Evolutionary conservation across 92 coral and sea anemone genomes (phyloP).

Genomic region (Muricea muricata): DNA sequence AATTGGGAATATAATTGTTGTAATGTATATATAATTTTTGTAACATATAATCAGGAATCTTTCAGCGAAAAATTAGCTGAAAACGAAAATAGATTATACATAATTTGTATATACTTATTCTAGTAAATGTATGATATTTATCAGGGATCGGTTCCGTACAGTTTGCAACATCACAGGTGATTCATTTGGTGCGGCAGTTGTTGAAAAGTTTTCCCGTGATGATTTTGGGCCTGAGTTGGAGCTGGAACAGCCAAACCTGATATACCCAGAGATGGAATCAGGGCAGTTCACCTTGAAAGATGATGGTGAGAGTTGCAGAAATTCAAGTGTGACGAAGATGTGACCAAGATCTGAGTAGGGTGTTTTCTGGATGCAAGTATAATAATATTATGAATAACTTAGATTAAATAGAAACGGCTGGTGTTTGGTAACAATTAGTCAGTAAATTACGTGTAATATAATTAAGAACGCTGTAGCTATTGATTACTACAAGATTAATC

Average conservation of each 20-base stretch:
- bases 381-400: no score
- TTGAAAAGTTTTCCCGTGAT: slow-evolving; percentile 61
- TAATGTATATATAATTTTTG: no score
- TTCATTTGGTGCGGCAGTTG: slow-evolving; percentile 68
- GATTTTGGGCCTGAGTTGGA: slow-evolving; percentile 56
- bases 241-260: slow-evolving; percentile 19
- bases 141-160: slow-evolving; percentile 75
- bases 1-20: no score
- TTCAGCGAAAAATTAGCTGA: no score
- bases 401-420: no score
- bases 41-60: no score
- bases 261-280: neutral
- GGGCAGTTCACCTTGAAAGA: neutral
- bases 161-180: slow-evolving; percentile 61
- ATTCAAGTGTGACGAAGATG: neutral
- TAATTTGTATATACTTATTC: neutral
- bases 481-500: no score
- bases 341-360: neutral
- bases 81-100: no score
- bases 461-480: no score
- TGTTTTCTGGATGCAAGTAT: no score
- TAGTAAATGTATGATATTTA: neutral
- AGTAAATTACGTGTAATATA: no score
- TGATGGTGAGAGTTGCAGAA: neutral
- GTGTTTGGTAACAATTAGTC: no score